Percentiles rank a stretch among this genome's conserved stretches.
phyloP scores from a whole-genome alignment of 2,888 invertebrate genomes.

The Coelogynopora nodosa region DNA sequence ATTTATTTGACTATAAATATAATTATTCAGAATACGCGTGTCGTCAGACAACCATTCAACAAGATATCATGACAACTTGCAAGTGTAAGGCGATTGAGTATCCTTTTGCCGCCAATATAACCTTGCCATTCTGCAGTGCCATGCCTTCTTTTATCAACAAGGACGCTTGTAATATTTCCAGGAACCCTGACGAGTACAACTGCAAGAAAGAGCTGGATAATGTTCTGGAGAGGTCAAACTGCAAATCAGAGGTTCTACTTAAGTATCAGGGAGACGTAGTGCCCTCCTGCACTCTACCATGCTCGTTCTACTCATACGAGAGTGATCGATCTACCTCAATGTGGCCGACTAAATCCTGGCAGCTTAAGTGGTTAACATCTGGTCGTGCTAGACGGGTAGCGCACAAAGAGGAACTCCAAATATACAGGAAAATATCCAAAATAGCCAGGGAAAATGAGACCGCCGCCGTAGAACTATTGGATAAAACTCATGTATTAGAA shows the following conservation, averaged over 20 bases:
- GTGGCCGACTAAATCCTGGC: conserved; percentile 46
- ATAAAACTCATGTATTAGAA: conserved; percentile 17
- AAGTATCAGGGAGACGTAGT: conserved; percentile 43
- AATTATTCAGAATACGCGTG: conserved; percentile 41
- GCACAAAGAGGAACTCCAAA: conserved; percentile 36
- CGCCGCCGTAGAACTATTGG: conserved; percentile 29
- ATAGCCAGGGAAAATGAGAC: conserved; percentile 18
- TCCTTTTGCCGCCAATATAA: conserved; percentile 28
- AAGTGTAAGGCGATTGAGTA: conserved; percentile 46
- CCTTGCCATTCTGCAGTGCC: conserved; percentile 38
- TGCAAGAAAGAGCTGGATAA: conserved; percentile 35
- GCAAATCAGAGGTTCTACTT: conserved; percentile 34
- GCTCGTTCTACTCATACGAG: conserved; percentile 46
- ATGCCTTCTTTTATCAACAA: conserved; percentile 35
- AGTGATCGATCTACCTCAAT: conserved; percentile 45
- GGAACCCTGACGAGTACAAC: background rate
- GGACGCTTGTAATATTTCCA: conserved; percentile 9
- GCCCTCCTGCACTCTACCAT: conserved; percentile 43
- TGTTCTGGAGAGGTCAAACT: conserved; percentile 29
- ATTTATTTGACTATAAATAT: conserved; percentile 26
- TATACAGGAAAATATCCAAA: background rate
- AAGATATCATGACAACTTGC: conserved; percentile 37
- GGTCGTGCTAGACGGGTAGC: background rate
- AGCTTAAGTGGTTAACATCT: conserved; percentile 40
- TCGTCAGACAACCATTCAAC: conserved; percentile 26